Evolutionary conservation across 2,113 vertebrate genomes (phyloP).

Genomic region (Monopterus albus): DNA sequence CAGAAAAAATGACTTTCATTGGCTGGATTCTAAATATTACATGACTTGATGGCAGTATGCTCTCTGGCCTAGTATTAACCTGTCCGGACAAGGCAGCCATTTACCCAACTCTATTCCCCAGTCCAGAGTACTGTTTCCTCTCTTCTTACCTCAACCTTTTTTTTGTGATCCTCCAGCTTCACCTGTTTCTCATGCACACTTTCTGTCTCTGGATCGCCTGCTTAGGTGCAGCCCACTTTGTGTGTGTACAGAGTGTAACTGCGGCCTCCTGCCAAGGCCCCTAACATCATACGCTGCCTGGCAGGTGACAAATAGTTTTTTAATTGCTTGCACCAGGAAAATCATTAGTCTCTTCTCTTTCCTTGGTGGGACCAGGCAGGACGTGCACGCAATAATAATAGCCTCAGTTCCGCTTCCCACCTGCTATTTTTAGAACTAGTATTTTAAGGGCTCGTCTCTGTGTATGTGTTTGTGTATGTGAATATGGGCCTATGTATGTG

Average conservation of each 20-base stretch:
- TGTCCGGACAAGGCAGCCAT: conserved; percentile 86
- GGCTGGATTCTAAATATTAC: conserved; percentile 84
- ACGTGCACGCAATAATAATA: conserved; percentile 85
- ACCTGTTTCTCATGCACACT: conserved; percentile 44
- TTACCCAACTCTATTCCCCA: conserved; percentile 61
- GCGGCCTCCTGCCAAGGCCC: conserved; percentile 75
- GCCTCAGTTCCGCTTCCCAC: conserved; percentile 67
- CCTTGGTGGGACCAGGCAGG: conserved; percentile 78
- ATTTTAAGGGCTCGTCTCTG: conserved; percentile 70
- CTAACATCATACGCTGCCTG: conserved; percentile 79
- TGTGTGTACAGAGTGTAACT: conserved; percentile 44
- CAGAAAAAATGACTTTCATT: conserved; percentile 77
- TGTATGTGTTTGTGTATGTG: conserved; percentile 19
- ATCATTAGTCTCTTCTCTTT: conserved; percentile 88
- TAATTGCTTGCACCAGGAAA: conserved; percentile 93
- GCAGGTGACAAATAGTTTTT: conserved; percentile 92
- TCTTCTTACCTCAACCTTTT: conserved; percentile 25
- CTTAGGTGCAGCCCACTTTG: conserved; percentile 28
- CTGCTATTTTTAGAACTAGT: conserved; percentile 83
- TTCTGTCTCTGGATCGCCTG: conserved; percentile 34
- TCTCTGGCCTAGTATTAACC: conserved; percentile 82
- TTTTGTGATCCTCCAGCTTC: conserved; percentile 32
- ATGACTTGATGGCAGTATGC: conserved; percentile 82
- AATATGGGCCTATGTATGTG: conserved; percentile 3
- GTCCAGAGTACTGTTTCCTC: conserved; percentile 39